Percentiles rank a stretch among this genome's conserved stretches.
phyloP scores from a whole-genome alignment of 2,797 vertebrate genomes.

The Ctenopoma kingsleyae region DNA sequence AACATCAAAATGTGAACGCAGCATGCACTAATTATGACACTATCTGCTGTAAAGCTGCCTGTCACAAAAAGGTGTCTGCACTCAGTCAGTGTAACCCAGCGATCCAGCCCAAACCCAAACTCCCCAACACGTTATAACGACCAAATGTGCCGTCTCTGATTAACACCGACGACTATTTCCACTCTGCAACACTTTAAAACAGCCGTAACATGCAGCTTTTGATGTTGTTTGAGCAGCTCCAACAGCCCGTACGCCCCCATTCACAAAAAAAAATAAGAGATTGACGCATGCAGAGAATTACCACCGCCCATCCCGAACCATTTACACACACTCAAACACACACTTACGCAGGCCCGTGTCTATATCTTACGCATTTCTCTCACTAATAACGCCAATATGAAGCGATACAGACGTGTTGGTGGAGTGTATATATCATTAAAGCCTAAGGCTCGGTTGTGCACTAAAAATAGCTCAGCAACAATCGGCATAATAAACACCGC shows the following conservation, averaged over 20 bases:
- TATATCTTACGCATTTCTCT: slow-evolving; percentile 33
- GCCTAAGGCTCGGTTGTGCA: slow-evolving; percentile 40
- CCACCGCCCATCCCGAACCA: slow-evolving; percentile 82
- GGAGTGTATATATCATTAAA: slow-evolving; percentile 22
- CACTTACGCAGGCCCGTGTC: slow-evolving; percentile 48
- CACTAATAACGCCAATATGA: slow-evolving; percentile 2
- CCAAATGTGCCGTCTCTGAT: background rate
- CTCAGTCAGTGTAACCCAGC: slow-evolving; percentile 4
- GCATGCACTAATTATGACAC: background rate
- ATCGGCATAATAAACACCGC: slow-evolving; percentile 78
- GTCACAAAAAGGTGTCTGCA: slow-evolving; percentile 22
- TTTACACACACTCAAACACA: slow-evolving; percentile 65
- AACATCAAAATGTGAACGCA: background rate
- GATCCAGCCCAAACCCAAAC: slow-evolving; percentile 14
- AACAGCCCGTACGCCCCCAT: slow-evolving; percentile 76
- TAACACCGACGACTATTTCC: background rate
- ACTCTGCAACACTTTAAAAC: slow-evolving; percentile 11
- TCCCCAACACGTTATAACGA: background rate
- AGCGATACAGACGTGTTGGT: background rate
- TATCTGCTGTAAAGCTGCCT: slow-evolving; percentile 7
- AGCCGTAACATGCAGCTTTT: slow-evolving; percentile 12
- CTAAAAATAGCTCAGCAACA: slow-evolving; percentile 83
- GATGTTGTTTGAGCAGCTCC: slow-evolving; percentile 59
- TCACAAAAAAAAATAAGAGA: slow-evolving; percentile 85
- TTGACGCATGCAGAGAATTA: slow-evolving; percentile 83